phyloP scores from a whole-genome alignment of 2,113 vertebrate genomes.

The Solea solea region DNA sequence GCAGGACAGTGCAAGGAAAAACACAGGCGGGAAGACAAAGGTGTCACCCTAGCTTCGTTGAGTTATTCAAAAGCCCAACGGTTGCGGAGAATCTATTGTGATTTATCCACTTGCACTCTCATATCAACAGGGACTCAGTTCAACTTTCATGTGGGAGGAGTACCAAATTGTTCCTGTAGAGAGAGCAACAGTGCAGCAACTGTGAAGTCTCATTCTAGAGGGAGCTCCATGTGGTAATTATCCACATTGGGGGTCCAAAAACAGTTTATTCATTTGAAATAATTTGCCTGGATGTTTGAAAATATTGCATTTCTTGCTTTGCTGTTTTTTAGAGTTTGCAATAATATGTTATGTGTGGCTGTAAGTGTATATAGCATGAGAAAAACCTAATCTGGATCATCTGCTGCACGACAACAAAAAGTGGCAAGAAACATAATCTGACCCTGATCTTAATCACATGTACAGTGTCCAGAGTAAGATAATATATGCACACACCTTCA shows the following conservation, averaged over 20 bases:
- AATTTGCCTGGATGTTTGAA: too few species aligned
- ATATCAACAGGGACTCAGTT: neutral
- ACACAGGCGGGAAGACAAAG: too few species aligned
- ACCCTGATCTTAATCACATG: constrained; percentile 8
- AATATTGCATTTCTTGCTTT: too few species aligned
- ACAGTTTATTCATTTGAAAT: too few species aligned
- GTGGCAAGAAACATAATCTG: constrained; percentile 60
- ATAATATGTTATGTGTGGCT: constrained; percentile 5
- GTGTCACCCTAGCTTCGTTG: too few species aligned
- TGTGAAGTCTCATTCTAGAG: too few species aligned
- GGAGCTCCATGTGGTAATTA: too few species aligned
- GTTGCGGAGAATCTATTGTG: neutral
- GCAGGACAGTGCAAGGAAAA: too few species aligned
- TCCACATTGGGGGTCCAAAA: too few species aligned
- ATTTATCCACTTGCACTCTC: neutral
- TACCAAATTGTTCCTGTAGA: constrained; percentile 24
- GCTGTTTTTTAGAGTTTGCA: neutral
- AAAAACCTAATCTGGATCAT: constrained; percentile 54
- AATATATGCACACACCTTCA: neutral
- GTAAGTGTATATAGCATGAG: constrained; percentile 35
- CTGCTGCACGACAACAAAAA: constrained; percentile 58
- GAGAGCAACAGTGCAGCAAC: constrained; percentile 17
- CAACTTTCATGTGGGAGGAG: neutral
- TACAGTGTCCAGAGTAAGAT: constrained; percentile 11
- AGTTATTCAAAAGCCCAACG: too few species aligned